phyloP scores from a whole-genome alignment of 2,888 invertebrate genomes.

The Pachycephus smyrnensis region DNA sequence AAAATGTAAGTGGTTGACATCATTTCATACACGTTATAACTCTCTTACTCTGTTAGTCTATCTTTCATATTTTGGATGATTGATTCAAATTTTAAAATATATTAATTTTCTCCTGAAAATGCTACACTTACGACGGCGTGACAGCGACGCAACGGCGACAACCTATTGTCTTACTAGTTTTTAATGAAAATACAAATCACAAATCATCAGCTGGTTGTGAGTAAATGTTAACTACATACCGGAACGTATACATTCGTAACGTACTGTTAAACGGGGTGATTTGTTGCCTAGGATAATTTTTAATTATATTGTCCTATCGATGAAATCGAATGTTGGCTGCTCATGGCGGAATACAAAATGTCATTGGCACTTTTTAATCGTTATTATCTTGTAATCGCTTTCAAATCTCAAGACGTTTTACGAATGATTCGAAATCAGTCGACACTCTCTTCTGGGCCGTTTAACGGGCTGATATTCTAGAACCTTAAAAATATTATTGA shows the following conservation, averaged over 20 bases:
- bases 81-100: background rate
- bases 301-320: background rate
- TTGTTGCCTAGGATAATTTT: conserved; percentile 9
- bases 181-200: conserved; percentile 38
- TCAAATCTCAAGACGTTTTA: background rate
- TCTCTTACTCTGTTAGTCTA: background rate
- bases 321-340: conserved; percentile 4
- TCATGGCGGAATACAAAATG: conserved; percentile 6
- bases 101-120: background rate
- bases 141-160: background rate
- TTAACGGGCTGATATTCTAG: background rate
- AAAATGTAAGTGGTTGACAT: too few relatives aligned
- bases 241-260: conserved; percentile 27
- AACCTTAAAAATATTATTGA: background rate
- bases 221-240: conserved; percentile 52
- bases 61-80: background rate
- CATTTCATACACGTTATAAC: background rate
- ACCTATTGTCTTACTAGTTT: background rate
- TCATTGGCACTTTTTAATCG: conserved; percentile 8
- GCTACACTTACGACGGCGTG: background rate
- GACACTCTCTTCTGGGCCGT: background rate
- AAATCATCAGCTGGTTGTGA: conserved; percentile 63
- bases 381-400: conserved; percentile 11
- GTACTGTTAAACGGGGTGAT: conserved; percentile 30
- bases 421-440: background rate